A percentile compares a stretch with the other conserved stretches of the same genome.
Evolutionary conservation across 92 coral and sea anemone genomes (phyloP).

Genomic region (Isaurus tuberculatus): DNA sequence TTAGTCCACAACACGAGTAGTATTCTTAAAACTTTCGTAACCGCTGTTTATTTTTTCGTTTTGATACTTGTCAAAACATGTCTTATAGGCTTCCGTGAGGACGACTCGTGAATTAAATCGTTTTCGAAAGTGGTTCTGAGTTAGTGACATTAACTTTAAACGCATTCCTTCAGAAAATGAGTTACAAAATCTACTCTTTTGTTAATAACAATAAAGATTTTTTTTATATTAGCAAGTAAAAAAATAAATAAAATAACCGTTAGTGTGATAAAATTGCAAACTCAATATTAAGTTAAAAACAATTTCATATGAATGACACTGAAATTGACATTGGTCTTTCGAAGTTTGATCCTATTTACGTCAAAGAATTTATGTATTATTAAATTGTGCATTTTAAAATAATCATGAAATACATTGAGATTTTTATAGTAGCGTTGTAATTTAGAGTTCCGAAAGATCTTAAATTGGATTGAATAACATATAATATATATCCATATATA

Average conservation of each 20-base stretch:
- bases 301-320: neutral
- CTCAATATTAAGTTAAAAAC: neutral
- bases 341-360: neutral
- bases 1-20: neutral
- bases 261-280: too few species aligned
- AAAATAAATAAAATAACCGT: too few species aligned
- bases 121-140: neutral
- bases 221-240: too few species aligned
- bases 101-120: neutral
- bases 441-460: neutral
- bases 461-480: too few species aligned
- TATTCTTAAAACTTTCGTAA: neutral
- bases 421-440: neutral
- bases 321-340: constrained; percentile 4
- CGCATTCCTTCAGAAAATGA: neutral
- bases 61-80: neutral
- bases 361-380: neutral
- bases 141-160: too few species aligned
- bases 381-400: neutral
- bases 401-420: neutral
- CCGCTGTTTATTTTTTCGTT: neutral
- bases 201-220: neutral
- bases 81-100: constrained; percentile 15
- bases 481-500: too few species aligned
- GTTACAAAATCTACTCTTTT: neutral